Evolutionary conservation across 1,140 invertebrate species (phyloP), one percentile per base, ranked within the genome.

Genomic region (Stegodyphus mimosarum): DNA sequence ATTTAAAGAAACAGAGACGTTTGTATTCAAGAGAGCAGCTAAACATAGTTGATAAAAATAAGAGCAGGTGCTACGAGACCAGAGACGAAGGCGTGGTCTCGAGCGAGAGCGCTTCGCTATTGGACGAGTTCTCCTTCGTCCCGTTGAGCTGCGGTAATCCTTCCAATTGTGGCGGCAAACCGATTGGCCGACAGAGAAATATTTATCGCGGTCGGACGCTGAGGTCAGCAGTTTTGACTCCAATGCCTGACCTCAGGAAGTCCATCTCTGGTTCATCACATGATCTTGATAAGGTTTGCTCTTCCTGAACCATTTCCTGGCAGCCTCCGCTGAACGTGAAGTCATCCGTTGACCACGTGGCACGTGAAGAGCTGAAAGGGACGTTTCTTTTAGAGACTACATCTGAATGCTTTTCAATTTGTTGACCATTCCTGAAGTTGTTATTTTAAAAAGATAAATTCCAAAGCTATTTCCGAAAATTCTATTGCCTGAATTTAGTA

Each of bases 161-260:
- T 83, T 83, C 72, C 63, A 75, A 76, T 70, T 69, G 81, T 75
- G 81, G 81, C 81, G 81, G 73, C 72, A 84, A 75, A 84, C 81
- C 81, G 81, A 84, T 84, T 84, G 81, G 81, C 69, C 71, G 53
- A 50, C 51, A 15, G 51, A 52, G 73, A 84, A 84, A 84, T 84
- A 84, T 84, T 84, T 84, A 84, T 84, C 81, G 81, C 49, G 18
- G 81, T 60, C 72, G 64, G 72, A 74, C 80, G 52, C 60, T 52
- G 70, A 83, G 71, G 81, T 75, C 73, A 75, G 73, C 18, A 69
- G 81, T 75, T 69, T 66, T 81, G 73, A 76, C 73, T 84, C 18
- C 17, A n/a, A 48, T 76, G 64, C 66, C 81, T 84, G 81, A 84
- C 81, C 81, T 52, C 64, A 76, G 72, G 81, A 84, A 84, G 81